Conservation (phyloP, 2,113 vertebrate species). For the Corythornis vintsioides region DNA sequence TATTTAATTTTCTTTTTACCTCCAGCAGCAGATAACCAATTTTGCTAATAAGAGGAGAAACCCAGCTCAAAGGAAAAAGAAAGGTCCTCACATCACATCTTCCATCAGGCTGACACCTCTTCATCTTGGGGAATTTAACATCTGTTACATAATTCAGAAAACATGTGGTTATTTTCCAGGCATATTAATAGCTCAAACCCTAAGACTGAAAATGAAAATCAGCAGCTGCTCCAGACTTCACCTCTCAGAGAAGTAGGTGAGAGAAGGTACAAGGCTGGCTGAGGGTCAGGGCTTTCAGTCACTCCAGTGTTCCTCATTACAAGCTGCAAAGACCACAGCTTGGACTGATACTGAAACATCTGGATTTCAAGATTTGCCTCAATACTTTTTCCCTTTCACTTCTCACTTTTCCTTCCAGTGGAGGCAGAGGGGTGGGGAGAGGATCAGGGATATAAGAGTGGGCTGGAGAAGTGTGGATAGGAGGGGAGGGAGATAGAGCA, state of each 20-base stretch:
- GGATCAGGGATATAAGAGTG: not conserved
- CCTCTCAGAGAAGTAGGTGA: conserved; percentile 5
- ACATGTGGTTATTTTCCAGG: conserved; percentile 58
- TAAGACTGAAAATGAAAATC: conserved; percentile 1
- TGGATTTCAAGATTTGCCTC: not conserved
- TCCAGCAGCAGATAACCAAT: not conserved
- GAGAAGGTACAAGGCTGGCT: conserved; percentile 33
- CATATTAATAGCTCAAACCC: conserved; percentile 54
- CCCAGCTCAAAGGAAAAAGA: not conserved
- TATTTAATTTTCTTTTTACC: not conserved
- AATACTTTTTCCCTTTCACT: not conserved
- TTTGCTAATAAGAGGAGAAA: not conserved
- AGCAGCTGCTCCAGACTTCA: conserved; percentile 66
- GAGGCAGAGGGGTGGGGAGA: not conserved
- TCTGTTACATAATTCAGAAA: conserved; percentile 54
- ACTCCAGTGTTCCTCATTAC: not conserved
- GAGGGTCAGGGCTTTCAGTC: not conserved
- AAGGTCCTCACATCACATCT: conserved; percentile 45
- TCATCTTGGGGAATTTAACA: conserved; percentile 43
- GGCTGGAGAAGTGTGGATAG: not conserved
- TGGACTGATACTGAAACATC: not conserved
- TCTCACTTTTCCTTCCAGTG: not conserved
- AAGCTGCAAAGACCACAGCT: not conserved
- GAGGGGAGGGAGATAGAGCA: not conserved
- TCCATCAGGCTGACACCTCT: conserved; percentile 64